A percentile compares a stretch with the other conserved stretches of the same genome.
Conservation (phyloP, 2,888 invertebrate genomes). For the Toxonevra muliebris region DNA sequence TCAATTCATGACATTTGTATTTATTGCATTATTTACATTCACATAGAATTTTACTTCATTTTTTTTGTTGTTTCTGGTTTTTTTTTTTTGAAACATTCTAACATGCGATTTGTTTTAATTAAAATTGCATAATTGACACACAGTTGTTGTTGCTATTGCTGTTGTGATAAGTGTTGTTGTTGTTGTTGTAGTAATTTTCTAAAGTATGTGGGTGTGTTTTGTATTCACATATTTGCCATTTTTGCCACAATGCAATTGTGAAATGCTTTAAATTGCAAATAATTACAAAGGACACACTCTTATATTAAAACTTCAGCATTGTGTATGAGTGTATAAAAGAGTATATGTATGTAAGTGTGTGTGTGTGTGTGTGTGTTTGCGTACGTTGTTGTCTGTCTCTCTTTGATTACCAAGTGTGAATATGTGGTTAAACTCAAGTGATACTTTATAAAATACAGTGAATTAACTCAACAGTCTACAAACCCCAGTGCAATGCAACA, state of each 20-base stretch:
- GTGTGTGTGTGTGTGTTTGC: background rate
- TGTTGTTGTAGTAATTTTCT: constrained; percentile 26
- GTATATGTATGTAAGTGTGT: constrained; percentile 4
- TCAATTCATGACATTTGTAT: constrained; percentile 14
- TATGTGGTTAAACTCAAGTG: constrained; percentile 20
- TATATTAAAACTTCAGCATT: background rate
- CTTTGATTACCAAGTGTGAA: constrained; percentile 30
- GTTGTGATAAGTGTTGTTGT: constrained; percentile 16
- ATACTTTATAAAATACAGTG: too few relatives aligned
- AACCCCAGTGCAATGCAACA: too few relatives aligned
- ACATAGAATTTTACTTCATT: background rate
- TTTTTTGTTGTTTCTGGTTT: background rate
- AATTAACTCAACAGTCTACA: too few relatives aligned
- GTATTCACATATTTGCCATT: background rate
- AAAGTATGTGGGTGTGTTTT: constrained; percentile 10
- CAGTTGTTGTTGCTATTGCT: constrained; percentile 12
- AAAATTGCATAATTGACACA: constrained; percentile 36
- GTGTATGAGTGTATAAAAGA: constrained; percentile 13
- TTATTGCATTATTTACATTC: constrained; percentile 19
- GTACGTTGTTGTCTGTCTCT: constrained; percentile 14
- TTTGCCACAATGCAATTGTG: too few relatives aligned
- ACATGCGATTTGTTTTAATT: constrained; percentile 37
- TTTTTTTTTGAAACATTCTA: background rate
- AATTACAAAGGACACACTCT: constrained; percentile 23
- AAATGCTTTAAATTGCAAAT: too few relatives aligned